phyloP scores from a whole-genome alignment of 2,888 invertebrate genomes.

The Nineta flava region DNA sequence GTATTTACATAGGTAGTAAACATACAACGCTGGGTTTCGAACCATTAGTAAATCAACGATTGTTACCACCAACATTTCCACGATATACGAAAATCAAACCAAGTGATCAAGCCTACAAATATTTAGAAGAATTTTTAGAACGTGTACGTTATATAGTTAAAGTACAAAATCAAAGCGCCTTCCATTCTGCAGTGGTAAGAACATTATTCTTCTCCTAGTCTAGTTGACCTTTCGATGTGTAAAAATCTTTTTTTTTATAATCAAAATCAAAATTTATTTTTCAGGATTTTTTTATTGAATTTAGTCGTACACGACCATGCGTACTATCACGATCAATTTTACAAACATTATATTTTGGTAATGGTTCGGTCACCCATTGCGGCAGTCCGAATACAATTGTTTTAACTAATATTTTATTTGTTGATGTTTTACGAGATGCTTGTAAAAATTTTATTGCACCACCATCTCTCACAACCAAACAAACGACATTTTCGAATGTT shows the following conservation, averaged over 20 bases:
- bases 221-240: too few species aligned
- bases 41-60: conserved; percentile 85
- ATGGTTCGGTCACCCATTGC: conserved; percentile 23
- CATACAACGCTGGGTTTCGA: conserved; percentile 68
- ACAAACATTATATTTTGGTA: conserved; percentile 59
- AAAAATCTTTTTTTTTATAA: background rate
- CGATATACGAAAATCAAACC: conserved; percentile 86
- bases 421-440: conserved; percentile 74
- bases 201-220: background rate
- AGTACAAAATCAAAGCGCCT: conserved; percentile 59
- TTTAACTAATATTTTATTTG: conserved; percentile 39
- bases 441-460: conserved; percentile 79
- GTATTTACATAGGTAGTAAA: background rate
- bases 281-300: conserved; percentile 89
- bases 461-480: conserved; percentile 61
- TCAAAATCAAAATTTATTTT: background rate
- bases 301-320: conserved; percentile 75
- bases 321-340: conserved; percentile 82
- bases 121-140: conserved; percentile 68
- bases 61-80: conserved; percentile 96
- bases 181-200: conserved; percentile 66
- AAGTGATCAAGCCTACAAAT: conserved; percentile 58
- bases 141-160: conserved; percentile 68
- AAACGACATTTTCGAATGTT: background rate
- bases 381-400: conserved; percentile 31